Percentiles rank a stretch among this genome's conserved stretches.
Conservation (phyloP, 2,888 invertebrate species). For the Leucoma salicis region DNA sequence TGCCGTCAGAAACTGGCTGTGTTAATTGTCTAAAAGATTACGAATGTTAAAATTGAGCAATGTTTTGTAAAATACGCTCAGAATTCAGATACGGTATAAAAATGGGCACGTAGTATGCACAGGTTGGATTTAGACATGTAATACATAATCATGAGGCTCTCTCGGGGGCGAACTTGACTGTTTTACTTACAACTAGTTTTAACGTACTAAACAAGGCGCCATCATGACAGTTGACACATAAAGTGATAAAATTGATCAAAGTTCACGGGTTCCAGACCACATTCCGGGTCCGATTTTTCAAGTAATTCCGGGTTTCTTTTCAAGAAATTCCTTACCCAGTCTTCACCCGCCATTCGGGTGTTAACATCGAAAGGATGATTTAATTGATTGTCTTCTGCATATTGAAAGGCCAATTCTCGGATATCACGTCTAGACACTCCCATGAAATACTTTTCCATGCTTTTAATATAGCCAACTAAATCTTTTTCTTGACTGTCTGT, state of each 20-base stretch:
- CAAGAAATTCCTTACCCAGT: slow-evolving; percentile 77
- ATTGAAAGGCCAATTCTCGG: slow-evolving; percentile 74
- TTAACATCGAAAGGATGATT: slow-evolving; percentile 75
- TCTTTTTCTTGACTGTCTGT: slow-evolving; percentile 76
- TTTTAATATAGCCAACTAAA: slow-evolving; percentile 74
- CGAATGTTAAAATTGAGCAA: slow-evolving; percentile 36
- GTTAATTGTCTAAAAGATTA: slow-evolving; percentile 16
- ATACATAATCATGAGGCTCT: slow-evolving; percentile 49
- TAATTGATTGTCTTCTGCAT: slow-evolving; percentile 70
- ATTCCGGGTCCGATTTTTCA: slow-evolving; percentile 62
- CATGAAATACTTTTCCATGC: slow-evolving; percentile 77
- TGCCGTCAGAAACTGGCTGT: slow-evolving; percentile 14
- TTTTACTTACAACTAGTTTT: slow-evolving; percentile 41
- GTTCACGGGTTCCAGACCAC: slow-evolving; percentile 70
- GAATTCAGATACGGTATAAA: slow-evolving; percentile 35
- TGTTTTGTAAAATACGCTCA: slow-evolving; percentile 25
- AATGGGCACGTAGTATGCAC: slow-evolving; percentile 34
- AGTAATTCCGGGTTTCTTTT: slow-evolving; percentile 72
- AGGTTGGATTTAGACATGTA: slow-evolving; percentile 38
- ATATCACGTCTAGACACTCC: slow-evolving; percentile 74
- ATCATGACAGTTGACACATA: slow-evolving; percentile 77
- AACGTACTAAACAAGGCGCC: slow-evolving; percentile 37
- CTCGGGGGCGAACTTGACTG: slow-evolving; percentile 54
- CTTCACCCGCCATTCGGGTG: slow-evolving; percentile 75
- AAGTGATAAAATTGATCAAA: slow-evolving; percentile 79